phyloP scores from a whole-genome alignment of 1,140 invertebrate species.

The Muscidifurax raptorellus region DNA sequence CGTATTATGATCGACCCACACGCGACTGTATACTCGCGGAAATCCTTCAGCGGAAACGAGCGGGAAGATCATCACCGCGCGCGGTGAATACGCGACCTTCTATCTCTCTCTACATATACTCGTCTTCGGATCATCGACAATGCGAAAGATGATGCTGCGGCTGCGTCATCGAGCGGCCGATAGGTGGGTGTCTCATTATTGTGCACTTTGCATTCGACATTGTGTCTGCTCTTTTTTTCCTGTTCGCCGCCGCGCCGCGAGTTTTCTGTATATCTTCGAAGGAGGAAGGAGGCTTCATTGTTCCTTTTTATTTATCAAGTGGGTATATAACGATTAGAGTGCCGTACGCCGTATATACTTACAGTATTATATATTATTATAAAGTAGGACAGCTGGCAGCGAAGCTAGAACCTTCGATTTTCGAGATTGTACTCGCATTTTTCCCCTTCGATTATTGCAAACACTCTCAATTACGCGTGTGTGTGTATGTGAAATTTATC shows the following conservation, averaged over 20 bases:
- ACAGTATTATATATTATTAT: not conserved
- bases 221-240: conserved; percentile 39
- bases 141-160: conserved; percentile 14
- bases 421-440: not conserved
- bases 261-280: not conserved
- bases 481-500: not conserved
- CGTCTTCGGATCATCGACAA: conserved; percentile 29
- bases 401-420: not conserved
- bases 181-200: conserved; percentile 42
- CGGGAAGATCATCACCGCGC: not conserved
- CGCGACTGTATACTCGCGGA: conserved; percentile 29
- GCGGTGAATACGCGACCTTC: conserved; percentile 9
- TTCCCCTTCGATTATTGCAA: not conserved
- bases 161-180: conserved; percentile 30
- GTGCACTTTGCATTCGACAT: conserved; percentile 52
- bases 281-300: conserved; percentile 37
- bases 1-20: conserved; percentile 42
- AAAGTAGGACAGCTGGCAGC: not conserved
- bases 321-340: not conserved
- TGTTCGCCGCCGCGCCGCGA: not conserved
- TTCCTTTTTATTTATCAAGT: conserved; percentile 18
- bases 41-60: conserved; percentile 40
- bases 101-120: conserved; percentile 15
- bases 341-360: not conserved
- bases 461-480: not conserved